A percentile compares a stretch with the other conserved stretches of the same genome.
phyloP scores from a whole-genome alignment of 2,888 invertebrate species.

The Ramazzottius varieornatus region DNA sequence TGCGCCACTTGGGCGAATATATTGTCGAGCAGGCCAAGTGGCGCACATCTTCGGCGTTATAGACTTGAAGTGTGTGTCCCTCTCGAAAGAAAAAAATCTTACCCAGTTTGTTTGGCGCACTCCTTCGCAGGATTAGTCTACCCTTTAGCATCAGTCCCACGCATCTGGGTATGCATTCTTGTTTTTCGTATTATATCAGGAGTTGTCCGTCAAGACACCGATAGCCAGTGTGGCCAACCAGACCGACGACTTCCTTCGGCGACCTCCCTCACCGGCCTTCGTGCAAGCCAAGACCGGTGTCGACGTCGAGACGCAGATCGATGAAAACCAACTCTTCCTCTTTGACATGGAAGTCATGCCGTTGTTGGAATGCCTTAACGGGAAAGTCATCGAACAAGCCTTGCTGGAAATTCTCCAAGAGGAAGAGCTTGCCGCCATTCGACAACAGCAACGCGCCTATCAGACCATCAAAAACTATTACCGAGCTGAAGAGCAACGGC shows the following conservation, averaged over 20 bases:
- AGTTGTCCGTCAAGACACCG: slow-evolving; percentile 19
- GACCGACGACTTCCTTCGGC: slow-evolving; percentile 59
- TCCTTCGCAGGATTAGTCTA: too few relatives aligned
- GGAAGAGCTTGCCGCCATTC: not conserved
- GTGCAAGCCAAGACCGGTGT: slow-evolving; percentile 49
- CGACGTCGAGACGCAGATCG: slow-evolving; percentile 58
- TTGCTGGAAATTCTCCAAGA: not conserved
- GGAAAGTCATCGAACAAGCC: not conserved
- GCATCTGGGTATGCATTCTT: too few relatives aligned
- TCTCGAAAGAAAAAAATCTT: too few relatives aligned
- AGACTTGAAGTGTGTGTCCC: too few relatives aligned
- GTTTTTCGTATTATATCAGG: too few relatives aligned
- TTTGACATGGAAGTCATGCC: not conserved
- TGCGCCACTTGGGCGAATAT: too few relatives aligned
- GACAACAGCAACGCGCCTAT: not conserved
- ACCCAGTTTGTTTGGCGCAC: too few relatives aligned
- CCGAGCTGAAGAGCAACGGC: not conserved
- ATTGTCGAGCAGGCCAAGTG: too few relatives aligned
- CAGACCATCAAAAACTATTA: not conserved
- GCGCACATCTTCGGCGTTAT: too few relatives aligned
- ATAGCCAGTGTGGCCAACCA: slow-evolving; percentile 52
- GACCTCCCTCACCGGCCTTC: slow-evolving; percentile 50
- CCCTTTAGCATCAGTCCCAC: too few relatives aligned
- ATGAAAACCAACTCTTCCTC: slow-evolving; percentile 44
- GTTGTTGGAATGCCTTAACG: not conserved